Conservation (phyloP, 2,888 invertebrate species). For the Mongoloraphidia duomilia region DNA sequence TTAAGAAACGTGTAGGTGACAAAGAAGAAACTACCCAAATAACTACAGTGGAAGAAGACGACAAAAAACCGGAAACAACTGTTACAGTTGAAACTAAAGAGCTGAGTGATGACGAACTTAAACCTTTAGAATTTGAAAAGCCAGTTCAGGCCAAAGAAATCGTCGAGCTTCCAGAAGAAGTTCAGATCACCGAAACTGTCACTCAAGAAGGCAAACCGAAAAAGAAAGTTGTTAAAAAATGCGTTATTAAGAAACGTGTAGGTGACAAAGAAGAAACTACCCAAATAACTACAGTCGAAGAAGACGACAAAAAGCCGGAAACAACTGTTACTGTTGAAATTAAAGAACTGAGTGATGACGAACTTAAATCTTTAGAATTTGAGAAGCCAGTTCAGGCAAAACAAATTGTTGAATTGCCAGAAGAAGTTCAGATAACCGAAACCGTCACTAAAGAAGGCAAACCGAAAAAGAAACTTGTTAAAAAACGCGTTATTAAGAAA, state of each 20-base stretch:
- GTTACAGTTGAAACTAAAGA: conserved; percentile 16
- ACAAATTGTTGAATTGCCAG: conserved; percentile 21
- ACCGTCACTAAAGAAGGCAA: conserved; percentile 22
- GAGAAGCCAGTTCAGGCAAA: conserved; percentile 17
- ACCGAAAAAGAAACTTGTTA: conserved; percentile 19
- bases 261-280: conserved; percentile 19
- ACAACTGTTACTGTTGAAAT: conserved; percentile 8
- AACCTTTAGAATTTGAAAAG: conserved; percentile 12
- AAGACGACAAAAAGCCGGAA: conserved; percentile 11
- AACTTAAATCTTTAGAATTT: conserved; percentile 1
- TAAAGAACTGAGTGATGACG: conserved; percentile 1
- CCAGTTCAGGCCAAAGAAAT: conserved; percentile 3
- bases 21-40: conserved; percentile 29
- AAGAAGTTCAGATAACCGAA: conserved; percentile 22
- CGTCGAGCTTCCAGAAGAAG: conserved; percentile 18
- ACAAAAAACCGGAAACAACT: conserved; percentile 20
- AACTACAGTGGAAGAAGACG: conserved; percentile 23
- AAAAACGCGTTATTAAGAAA: conserved; percentile 16
- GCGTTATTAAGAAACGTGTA: conserved; percentile 20
- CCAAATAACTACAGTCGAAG: conserved; percentile 11
- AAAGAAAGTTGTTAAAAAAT: conserved; percentile 19
- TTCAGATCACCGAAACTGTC: conserved; percentile 17
- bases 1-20: no score
- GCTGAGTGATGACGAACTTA: no score
- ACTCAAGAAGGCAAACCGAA: conserved; percentile 18